A percentile compares a stretch with the other conserved stretches of the same genome.
Conservation (phyloP, 2,797 vertebrate species). For the Tragopan temminckii region DNA sequence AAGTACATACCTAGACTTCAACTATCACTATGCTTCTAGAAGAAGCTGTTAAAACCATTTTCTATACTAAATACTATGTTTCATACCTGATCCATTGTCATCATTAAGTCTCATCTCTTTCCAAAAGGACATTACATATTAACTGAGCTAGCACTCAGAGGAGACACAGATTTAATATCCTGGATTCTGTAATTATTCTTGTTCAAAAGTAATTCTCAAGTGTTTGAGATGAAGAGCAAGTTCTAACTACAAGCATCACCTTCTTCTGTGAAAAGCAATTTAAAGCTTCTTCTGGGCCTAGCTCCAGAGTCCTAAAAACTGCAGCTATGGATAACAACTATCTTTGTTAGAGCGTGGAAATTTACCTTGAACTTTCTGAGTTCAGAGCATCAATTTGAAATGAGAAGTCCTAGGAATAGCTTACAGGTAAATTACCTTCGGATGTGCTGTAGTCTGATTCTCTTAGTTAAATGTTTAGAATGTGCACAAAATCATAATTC, state of each 20-base stretch:
- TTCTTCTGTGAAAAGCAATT: background rate
- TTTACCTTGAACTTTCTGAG: background rate
- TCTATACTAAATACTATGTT: background rate
- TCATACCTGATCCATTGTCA: background rate
- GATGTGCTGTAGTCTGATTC: background rate
- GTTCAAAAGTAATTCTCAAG: background rate
- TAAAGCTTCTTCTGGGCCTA: background rate
- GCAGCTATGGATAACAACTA: background rate
- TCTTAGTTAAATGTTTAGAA: background rate
- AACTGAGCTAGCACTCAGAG: background rate
- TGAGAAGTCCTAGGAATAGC: background rate
- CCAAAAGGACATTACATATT: background rate
- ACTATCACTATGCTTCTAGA: background rate
- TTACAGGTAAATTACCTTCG: background rate
- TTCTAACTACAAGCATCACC: background rate
- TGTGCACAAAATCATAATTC: background rate
- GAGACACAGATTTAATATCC: background rate
- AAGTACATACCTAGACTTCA: background rate
- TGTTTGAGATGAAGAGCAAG: background rate
- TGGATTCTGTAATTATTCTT: background rate
- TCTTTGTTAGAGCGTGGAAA: background rate
- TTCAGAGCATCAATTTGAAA: background rate
- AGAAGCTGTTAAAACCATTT: background rate
- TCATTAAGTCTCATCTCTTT: background rate
- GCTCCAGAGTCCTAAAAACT: background rate